These are phyloP conservation scores for Diplolepis rosae DNA, from an alignment of 2,888 invertebrate species.

Conservation along the genomic window DNA sequence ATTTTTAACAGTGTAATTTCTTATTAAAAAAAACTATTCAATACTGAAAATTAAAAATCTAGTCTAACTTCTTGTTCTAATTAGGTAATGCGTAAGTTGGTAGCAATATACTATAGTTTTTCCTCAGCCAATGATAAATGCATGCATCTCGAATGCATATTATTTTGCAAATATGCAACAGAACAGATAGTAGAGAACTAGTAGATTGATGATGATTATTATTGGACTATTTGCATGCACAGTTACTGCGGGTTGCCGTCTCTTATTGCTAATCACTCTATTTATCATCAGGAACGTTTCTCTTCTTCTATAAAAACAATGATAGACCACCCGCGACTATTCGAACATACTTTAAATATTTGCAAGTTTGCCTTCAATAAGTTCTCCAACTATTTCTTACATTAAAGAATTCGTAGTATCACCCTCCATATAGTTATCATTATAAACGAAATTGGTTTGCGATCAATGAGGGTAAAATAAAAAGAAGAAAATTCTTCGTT, in stretches of 20 bases:
- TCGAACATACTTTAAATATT: background rate
- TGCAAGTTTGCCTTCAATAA: too few relatives aligned
- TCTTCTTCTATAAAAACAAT: conserved; percentile 28
- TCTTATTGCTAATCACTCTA: conserved; percentile 67
- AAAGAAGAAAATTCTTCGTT: too few relatives aligned
- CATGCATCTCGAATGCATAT: conserved; percentile 51
- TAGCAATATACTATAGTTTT: conserved; percentile 35
- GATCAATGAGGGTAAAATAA: too few relatives aligned
- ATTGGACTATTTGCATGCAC: conserved; percentile 63
- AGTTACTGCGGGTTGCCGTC: conserved; percentile 41
- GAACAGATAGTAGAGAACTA: conserved; percentile 38
- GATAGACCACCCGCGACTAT: conserved; percentile 31
- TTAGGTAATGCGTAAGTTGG: conserved; percentile 36
- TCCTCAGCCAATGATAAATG: conserved; percentile 55
- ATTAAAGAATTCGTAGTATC: too few relatives aligned
- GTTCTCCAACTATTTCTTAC: too few relatives aligned
- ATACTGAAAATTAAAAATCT: too few relatives aligned
- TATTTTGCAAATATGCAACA: conserved; percentile 40
- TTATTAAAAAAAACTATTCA: background rate
- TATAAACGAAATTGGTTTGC: too few relatives aligned
- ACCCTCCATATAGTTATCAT: too few relatives aligned
- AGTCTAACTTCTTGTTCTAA: conserved; percentile 6
- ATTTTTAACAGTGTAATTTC: background rate
- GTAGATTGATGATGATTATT: conserved; percentile 57
- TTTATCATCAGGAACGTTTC: conserved; percentile 63